Evolutionary conservation across 1,140 invertebrate species (phyloP).

Genomic region (Orius insidiosus): DNA sequence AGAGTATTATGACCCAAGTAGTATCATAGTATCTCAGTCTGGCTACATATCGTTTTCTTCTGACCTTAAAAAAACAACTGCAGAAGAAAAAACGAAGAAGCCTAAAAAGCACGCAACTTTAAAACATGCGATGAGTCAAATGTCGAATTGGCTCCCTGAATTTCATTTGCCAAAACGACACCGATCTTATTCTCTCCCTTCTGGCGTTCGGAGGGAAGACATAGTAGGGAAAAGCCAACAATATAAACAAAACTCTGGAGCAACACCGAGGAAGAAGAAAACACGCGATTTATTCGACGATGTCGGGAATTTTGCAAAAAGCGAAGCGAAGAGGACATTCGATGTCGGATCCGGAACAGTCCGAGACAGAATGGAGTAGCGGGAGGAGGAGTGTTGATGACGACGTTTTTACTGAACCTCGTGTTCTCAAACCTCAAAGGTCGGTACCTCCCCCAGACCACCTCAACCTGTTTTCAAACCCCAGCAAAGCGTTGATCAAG

Average conservation of each 20-base stretch:
- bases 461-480: constrained; percentile 6
- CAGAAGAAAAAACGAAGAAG: constrained; percentile 41
- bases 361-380: constrained; percentile 51
- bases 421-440: constrained; percentile 25
- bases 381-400: constrained; percentile 43
- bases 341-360: constrained; percentile 57
- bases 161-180: constrained; percentile 57
- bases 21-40: constrained; percentile 58
- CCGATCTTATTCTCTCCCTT: constrained; percentile 61
- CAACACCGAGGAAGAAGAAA: constrained; percentile 44
- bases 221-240: constrained; percentile 24
- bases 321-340: constrained; percentile 50
- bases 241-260: constrained; percentile 8
- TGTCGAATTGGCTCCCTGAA: constrained; percentile 64
- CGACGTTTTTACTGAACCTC: constrained; percentile 45
- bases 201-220: constrained; percentile 42
- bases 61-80: constrained; percentile 35
- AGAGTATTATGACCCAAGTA: constrained; percentile 32
- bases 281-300: constrained; percentile 55
- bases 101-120: constrained; percentile 47
- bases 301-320: constrained; percentile 62
- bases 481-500: constrained; percentile 3
- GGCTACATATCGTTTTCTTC: constrained; percentile 62
- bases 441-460: constrained; percentile 3
- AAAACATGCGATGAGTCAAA: constrained; percentile 61